These are phyloP conservation scores for Mizuhopecten yessoensis DNA, from an alignment of 1,140 invertebrate genomes.

Conservation along the genomic window DNA sequence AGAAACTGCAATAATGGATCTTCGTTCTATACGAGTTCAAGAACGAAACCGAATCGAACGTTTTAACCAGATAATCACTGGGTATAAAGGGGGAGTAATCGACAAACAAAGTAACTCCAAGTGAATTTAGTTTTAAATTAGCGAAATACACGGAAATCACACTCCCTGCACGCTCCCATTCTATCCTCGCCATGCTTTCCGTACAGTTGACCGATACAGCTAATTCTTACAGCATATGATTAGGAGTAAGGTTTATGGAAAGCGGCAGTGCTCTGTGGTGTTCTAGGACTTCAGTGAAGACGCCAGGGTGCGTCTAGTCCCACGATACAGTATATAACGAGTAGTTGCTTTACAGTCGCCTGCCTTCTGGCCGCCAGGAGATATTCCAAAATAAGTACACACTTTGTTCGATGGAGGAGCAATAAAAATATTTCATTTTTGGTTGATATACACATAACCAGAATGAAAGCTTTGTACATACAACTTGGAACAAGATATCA, in stretches of 20 bases:
- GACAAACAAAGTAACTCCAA: not conserved
- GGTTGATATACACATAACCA: not conserved
- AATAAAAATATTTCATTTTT: constrained; percentile 36
- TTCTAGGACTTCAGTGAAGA: not conserved
- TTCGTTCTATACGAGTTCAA: not conserved
- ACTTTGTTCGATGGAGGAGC: not conserved
- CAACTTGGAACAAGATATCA: not conserved
- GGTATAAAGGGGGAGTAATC: constrained; percentile 14
- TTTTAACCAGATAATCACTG: constrained; percentile 25
- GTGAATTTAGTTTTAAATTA: constrained; percentile 13
- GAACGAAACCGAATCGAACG: not conserved
- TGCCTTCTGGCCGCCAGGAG: not conserved
- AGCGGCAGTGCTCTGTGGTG: not conserved
- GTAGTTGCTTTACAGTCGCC: not conserved
- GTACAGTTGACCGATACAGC: not conserved
- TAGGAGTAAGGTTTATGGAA: constrained; percentile 19
- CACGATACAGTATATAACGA: not conserved
- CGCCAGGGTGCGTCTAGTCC: not conserved
- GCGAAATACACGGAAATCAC: constrained; percentile 15
- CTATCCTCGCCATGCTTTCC: not conserved
- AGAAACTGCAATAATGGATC: not conserved
- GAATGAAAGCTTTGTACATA: not conserved
- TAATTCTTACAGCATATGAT: constrained; percentile 18
- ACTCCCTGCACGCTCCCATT: not conserved
- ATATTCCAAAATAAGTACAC: constrained; percentile 19